Conservation (phyloP, 2,888 invertebrate species). For the Cerastis leucographa region DNA sequence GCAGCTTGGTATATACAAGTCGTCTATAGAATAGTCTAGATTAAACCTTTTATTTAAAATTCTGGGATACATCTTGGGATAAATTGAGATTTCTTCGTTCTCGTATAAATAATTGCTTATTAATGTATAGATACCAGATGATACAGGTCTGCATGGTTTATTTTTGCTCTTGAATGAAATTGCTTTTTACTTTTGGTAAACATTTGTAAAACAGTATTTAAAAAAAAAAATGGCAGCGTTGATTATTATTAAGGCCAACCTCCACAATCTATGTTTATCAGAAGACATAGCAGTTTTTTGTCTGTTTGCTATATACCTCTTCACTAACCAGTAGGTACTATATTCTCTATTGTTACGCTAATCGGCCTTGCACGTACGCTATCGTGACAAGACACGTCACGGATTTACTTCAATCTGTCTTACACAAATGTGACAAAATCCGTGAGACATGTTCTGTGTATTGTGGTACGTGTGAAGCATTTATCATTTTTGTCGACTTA, state of each 20-base stretch:
- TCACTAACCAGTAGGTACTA: neutral
- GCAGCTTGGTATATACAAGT: too few relatives aligned
- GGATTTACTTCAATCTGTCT: constrained; percentile 42
- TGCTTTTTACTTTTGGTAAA: too few relatives aligned
- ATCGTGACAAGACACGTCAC: constrained; percentile 55
- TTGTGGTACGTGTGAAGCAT: constrained; percentile 37
- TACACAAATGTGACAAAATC: constrained; percentile 32
- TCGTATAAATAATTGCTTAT: neutral
- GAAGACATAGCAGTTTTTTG: neutral
- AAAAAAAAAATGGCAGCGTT: neutral
- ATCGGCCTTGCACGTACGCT: constrained; percentile 33
- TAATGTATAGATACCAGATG: neutral
- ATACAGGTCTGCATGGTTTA: neutral
- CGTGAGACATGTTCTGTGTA: constrained; percentile 41
- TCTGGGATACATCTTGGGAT: neutral
- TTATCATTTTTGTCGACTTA: constrained; percentile 32
- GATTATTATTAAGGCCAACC: neutral
- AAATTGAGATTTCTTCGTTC: neutral
- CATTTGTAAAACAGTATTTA: neutral
- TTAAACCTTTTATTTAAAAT: too few relatives aligned
- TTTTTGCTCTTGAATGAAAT: too few relatives aligned
- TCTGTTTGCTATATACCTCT: neutral
- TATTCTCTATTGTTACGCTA: constrained; percentile 18
- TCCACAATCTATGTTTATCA: neutral
- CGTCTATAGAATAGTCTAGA: too few relatives aligned